Evolutionary conservation across 2,797 vertebrate species (phyloP).

Genomic region (Acrossocheilus wenchowensis): DNA sequence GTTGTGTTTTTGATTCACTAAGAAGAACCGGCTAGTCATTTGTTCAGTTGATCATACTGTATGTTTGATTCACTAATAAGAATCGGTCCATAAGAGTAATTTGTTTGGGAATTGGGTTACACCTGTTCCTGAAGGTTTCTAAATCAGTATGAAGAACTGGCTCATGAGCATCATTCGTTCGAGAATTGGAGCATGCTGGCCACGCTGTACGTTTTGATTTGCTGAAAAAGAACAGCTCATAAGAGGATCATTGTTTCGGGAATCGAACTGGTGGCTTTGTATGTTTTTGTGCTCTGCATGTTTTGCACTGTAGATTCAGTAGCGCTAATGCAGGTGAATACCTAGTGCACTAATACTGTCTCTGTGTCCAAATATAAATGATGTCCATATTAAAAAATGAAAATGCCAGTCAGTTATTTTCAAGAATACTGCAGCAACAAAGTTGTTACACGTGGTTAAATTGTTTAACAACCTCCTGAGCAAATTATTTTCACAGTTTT

Average conservation of each 20-base stretch:
- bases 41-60: too few species aligned
- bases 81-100: background rate
- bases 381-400: too few species aligned
- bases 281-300: too few species aligned
- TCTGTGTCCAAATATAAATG: too few species aligned
- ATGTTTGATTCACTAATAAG: too few species aligned
- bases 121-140: background rate
- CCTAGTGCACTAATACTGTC: too few species aligned
- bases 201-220: too few species aligned
- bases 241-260: background rate
- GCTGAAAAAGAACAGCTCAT: background rate
- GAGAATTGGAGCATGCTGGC: background rate
- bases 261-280: background rate
- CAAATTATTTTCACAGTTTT: background rate
- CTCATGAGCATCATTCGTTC: background rate
- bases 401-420: background rate
- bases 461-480: background rate
- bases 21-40: background rate
- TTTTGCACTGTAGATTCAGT: too few species aligned
- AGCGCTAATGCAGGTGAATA: too few species aligned
- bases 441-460: background rate
- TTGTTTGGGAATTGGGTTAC: background rate
- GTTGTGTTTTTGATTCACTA: background rate
- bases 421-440: background rate
- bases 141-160: background rate